phyloP scores from a whole-genome alignment of 2,888 invertebrate species.

The Drosophila anceps region DNA sequence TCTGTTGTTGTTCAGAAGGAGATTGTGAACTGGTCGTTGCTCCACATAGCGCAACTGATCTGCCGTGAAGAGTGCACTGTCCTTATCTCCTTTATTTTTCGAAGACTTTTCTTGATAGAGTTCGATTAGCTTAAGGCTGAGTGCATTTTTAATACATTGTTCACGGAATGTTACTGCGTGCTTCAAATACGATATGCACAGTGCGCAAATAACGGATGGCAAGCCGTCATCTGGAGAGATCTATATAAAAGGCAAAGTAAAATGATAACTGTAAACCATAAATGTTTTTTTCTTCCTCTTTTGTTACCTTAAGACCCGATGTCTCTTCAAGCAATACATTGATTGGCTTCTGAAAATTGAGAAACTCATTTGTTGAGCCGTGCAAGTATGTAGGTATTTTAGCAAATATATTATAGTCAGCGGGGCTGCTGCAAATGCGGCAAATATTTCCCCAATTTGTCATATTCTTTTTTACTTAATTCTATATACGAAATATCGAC shows the following conservation, averaged over 20 bases:
- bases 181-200: constrained; percentile 85
- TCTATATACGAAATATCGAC: constrained; percentile 7
- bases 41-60: constrained; percentile 77
- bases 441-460: constrained; percentile 83
- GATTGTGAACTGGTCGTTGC: constrained; percentile 79
- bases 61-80: constrained; percentile 68
- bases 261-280: neutral
- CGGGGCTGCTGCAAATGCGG: constrained; percentile 84
- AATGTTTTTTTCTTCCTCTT: neutral
- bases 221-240: constrained; percentile 82
- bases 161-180: constrained; percentile 85
- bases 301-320: constrained; percentile 82
- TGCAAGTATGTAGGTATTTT: constrained; percentile 85
- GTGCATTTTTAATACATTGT: constrained; percentile 82
- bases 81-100: constrained; percentile 44
- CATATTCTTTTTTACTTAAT: constrained; percentile 48
- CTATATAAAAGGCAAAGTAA: constrained; percentile 47
- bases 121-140: constrained; percentile 74
- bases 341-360: constrained; percentile 83
- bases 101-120: constrained; percentile 58
- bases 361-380: constrained; percentile 82
- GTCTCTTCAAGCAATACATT: constrained; percentile 83
- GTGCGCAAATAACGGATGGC: constrained; percentile 83
- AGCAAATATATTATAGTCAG: constrained; percentile 83
- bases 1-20: constrained; percentile 69